phyloP scores from a whole-genome alignment of 2,113 vertebrate genomes.

The Gambusia holbrooki region DNA sequence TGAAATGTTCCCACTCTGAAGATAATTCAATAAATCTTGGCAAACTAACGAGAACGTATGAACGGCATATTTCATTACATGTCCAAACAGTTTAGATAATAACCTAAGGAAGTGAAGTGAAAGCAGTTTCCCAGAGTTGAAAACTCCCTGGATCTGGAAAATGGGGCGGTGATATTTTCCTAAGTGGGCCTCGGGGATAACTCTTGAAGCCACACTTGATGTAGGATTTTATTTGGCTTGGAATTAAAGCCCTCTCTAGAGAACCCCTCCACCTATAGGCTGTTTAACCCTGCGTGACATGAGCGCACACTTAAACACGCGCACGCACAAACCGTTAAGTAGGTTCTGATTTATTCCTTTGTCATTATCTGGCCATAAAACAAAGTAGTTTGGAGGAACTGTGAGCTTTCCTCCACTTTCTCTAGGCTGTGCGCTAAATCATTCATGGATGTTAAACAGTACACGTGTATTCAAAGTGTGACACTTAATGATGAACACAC shows the following conservation, averaged over 20 bases:
- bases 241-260: conserved; percentile 72
- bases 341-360: conserved; percentile 75
- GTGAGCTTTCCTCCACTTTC: conserved; percentile 44
- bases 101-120: conserved; percentile 37
- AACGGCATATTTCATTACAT: conserved; percentile 57
- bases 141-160: conserved; percentile 55
- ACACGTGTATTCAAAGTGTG: conserved; percentile 44
- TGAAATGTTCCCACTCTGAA: conserved; percentile 13
- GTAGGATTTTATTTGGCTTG: conserved; percentile 77
- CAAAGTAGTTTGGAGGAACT: conserved; percentile 52
- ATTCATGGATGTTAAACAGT: conserved; percentile 55
- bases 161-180: conserved; percentile 69
- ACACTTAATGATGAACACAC: conserved; percentile 17
- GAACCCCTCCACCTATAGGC: conserved; percentile 63
- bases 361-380: conserved; percentile 67
- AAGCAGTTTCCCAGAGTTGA: conserved; percentile 60
- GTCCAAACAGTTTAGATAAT: conserved; percentile 54
- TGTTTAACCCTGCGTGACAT: conserved; percentile 58
- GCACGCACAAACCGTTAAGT: conserved; percentile 48
- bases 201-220: conserved; percentile 69
- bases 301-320: conserved; percentile 18
- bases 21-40: conserved; percentile 57
- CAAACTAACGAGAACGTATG: conserved; percentile 53
- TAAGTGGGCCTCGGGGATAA: conserved; percentile 71
- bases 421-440: conserved; percentile 59